A percentile compares a stretch with the other conserved stretches of the same genome.
phyloP scores from a whole-genome alignment of 1,140 invertebrate species.

The Zaprionus taronus region DNA sequence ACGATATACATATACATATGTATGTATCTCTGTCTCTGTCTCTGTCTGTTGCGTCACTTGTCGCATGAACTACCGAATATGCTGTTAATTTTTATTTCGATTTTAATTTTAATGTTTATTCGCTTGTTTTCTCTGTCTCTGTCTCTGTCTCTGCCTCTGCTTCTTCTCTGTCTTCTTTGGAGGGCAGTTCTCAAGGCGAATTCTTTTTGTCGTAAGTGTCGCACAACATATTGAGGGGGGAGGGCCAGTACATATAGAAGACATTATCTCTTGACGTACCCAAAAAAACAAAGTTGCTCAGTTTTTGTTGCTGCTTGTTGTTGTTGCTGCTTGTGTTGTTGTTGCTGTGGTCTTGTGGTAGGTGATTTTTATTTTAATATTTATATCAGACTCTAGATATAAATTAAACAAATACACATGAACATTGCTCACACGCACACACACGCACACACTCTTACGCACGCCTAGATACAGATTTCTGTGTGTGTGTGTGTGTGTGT shows the following conservation, averaged over 20 bases:
- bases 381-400: slow-evolving; percentile 82
- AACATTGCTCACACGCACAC: slow-evolving; percentile 44
- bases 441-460: slow-evolving; percentile 23
- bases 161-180: neutral
- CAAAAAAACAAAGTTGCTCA: slow-evolving; percentile 38
- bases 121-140: slow-evolving; percentile 37
- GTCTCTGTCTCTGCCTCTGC: neutral
- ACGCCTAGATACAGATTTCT: slow-evolving; percentile 33
- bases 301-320: slow-evolving; percentile 35
- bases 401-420: slow-evolving; percentile 81
- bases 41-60: slow-evolving; percentile 1
- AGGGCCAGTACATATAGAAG: slow-evolving; percentile 54
- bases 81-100: slow-evolving; percentile 40
- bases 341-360: slow-evolving; percentile 48
- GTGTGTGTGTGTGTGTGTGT: slow-evolving; percentile 14
- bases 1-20: neutral
- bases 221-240: slow-evolving; percentile 42
- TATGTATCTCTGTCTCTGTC: neutral
- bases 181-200: slow-evolving; percentile 4
- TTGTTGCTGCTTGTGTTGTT: slow-evolving; percentile 56
- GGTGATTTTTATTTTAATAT: slow-evolving; percentile 74
- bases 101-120: slow-evolving; percentile 48
- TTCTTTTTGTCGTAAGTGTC: slow-evolving; percentile 40
- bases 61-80: slow-evolving; percentile 34
- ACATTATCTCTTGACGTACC: slow-evolving; percentile 80